Evolutionary conservation across 2,113 vertebrate genomes (phyloP).

Genomic region (Otus sunia): DNA sequence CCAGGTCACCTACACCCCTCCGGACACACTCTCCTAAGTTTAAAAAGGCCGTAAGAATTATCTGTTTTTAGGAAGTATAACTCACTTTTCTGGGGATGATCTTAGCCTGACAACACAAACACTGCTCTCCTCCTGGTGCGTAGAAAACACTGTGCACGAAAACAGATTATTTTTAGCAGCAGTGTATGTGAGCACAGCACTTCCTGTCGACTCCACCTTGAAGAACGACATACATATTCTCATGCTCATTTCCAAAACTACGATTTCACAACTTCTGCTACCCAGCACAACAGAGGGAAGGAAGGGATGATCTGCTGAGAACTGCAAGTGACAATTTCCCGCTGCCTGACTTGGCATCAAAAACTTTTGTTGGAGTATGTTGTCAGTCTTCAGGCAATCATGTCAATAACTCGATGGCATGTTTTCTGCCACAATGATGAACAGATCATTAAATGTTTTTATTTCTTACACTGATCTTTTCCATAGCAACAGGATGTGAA

Average conservation of each 20-base stretch:
- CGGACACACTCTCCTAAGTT: neutral
- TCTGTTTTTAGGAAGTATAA: rapidly evolving
- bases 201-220: constrained; percentile 69
- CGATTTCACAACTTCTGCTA: constrained; percentile 49
- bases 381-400: neutral
- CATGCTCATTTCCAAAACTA: neutral
- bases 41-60: rapidly evolving
- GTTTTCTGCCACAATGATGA: neutral
- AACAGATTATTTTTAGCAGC: constrained; percentile 62
- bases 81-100: neutral
- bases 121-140: neutral
- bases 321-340: neutral
- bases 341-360: neutral
- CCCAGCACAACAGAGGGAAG: neutral
- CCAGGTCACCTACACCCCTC: rapidly evolving
- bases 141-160: neutral
- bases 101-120: neutral
- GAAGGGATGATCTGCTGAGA: neutral
- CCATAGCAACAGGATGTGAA: constrained; percentile 34
- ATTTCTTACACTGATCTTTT: constrained; percentile 34
- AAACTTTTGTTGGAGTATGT: neutral
- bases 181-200: neutral
- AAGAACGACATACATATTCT: neutral
- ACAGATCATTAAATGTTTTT: constrained; percentile 16
- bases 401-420: neutral